phyloP scores from a whole-genome alignment of 2,113 vertebrate species.

The Strigops habroptila region DNA sequence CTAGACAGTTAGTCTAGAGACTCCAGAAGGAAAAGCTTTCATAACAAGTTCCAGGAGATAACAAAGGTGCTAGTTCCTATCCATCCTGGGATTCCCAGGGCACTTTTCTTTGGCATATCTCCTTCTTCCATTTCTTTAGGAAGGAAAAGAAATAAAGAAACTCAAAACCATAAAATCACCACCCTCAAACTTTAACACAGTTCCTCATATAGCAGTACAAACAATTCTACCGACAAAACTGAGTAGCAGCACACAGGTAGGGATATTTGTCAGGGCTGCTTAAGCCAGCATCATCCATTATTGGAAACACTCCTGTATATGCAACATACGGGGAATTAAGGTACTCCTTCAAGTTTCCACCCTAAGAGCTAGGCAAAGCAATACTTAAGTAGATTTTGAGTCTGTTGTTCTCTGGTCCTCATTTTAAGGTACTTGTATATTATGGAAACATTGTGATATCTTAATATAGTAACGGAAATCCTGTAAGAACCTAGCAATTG shows the following conservation, averaged over 20 bases:
- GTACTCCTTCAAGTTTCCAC: neutral
- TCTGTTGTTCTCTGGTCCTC: neutral
- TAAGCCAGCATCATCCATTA: neutral
- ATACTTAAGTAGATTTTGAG: neutral
- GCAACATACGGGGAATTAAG: neutral
- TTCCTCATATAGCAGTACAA: neutral
- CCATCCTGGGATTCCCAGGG: neutral
- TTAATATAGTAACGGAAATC: neutral
- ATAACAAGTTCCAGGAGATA: neutral
- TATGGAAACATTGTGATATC: neutral
- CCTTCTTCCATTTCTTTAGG: neutral
- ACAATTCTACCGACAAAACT: neutral
- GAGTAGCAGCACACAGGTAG: neutral
- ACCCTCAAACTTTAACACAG: neutral
- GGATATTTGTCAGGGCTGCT: neutral
- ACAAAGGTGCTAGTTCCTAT: neutral
- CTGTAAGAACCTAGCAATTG: neutral
- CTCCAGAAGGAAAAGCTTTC: neutral
- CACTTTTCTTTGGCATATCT: neutral
- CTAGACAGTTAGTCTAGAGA: neutral
- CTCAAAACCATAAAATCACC: neutral
- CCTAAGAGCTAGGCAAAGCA: neutral
- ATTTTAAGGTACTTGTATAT: neutral
- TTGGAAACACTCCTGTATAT: neutral
- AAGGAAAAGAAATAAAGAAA: neutral